A percentile compares a stretch with the other conserved stretches of the same genome.
These are phyloP conservation scores for Microctonus hyperodae DNA, from an alignment of 2,888 invertebrate species.

Conservation along the genomic window DNA sequence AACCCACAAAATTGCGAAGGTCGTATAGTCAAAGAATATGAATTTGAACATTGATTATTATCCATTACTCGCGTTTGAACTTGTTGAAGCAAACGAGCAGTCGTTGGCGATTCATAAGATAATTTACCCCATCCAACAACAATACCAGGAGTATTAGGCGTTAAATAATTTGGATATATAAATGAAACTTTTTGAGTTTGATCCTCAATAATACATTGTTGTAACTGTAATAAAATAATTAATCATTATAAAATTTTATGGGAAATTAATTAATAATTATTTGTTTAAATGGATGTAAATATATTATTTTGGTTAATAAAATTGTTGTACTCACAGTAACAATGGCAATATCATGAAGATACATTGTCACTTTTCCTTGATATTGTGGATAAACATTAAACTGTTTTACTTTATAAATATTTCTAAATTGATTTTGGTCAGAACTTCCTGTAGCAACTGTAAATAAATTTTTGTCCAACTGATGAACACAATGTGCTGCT, in stretches of 20 bases:
- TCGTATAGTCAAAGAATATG: background rate
- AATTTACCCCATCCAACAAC: constrained; percentile 14
- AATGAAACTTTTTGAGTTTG: background rate
- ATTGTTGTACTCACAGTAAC: background rate
- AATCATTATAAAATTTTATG: background rate
- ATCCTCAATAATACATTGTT: background rate
- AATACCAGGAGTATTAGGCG: background rate
- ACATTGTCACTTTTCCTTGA: background rate
- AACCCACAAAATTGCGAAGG: constrained; percentile 35
- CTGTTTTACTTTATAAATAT: background rate
- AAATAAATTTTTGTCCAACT: background rate
- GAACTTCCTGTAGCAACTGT: constrained; percentile 4
- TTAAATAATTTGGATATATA: background rate
- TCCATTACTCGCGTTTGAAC: background rate
- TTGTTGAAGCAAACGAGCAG: background rate
- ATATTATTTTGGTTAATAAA: background rate
- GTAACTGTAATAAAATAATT: background rate
- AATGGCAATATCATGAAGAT: constrained; percentile 17
- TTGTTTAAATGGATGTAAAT: background rate
- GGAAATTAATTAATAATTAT: background rate
- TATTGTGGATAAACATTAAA: constrained; percentile 1
- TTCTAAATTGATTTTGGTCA: background rate
- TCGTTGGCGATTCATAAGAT: background rate
- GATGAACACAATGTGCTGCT: constrained; percentile 40
- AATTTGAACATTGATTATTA: background rate